Conservation (phyloP, 2,888 invertebrate species). For the Lasioglossum leucozonium region DNA sequence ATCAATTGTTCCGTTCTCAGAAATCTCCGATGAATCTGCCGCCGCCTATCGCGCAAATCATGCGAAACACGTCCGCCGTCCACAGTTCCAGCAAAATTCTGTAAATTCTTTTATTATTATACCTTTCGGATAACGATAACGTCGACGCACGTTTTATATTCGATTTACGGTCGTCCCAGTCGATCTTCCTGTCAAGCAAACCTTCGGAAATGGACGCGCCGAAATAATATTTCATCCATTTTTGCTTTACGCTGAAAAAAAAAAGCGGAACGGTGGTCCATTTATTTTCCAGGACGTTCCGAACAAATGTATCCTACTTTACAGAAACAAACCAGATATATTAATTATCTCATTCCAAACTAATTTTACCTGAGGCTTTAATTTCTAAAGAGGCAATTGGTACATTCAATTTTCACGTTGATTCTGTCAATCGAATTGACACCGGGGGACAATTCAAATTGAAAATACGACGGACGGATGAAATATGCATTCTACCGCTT, state of each 20-base stretch:
- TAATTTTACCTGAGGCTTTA: not conserved
- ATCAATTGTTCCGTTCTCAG: not conserved
- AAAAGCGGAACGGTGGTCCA: not conserved
- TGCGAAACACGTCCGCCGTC: not conserved
- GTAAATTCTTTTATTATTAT: not conserved
- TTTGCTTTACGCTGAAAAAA: too few relatives aligned
- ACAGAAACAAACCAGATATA: too few relatives aligned
- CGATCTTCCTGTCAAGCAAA: not conserved
- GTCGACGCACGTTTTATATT: not conserved
- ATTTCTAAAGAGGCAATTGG: not conserved
- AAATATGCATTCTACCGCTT: too few relatives aligned
- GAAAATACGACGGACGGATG: too few relatives aligned
- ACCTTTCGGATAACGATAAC: not conserved
- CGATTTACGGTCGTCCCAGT: not conserved
- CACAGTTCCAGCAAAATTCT: not conserved
- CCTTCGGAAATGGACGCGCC: not conserved
- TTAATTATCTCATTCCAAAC: not conserved
- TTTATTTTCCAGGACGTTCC: not conserved
- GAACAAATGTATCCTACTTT: too few relatives aligned
- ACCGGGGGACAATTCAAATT: too few relatives aligned
- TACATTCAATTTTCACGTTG: not conserved
- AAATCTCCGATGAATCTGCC: not conserved
- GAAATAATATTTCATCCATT: not conserved
- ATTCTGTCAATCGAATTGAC: too few relatives aligned
- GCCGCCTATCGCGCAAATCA: not conserved